Evolutionary conservation across 2,797 vertebrate species (phyloP), one percentile per base, ranked within the genome.

Genomic region (Falco cherrug): DNA sequence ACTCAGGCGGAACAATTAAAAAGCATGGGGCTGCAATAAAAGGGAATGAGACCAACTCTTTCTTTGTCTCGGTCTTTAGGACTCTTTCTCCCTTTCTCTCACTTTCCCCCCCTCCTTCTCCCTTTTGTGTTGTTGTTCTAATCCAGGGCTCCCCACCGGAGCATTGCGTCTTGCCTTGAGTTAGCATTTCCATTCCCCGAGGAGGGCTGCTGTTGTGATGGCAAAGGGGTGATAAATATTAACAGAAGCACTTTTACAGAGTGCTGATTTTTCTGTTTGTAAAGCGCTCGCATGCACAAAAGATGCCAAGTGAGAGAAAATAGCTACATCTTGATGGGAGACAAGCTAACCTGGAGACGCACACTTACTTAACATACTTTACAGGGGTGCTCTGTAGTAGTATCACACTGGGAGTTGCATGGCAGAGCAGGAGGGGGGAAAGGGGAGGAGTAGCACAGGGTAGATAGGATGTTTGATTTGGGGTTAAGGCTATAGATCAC

Each of bases 161-260:
- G 79, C 68, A 96, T 95, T 97, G 96, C 97, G 97, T 97, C 97
- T 97, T 97, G 67, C 50, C 84, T 95, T 70, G 96, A 97, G 97
- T 98, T 98, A 97, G 92, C 96, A 97, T 95, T 93, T 76, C 15
- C 35, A 20, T 90, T 97, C 96, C 93, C 96, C 2, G 0, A 94
- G 89, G 97, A 97, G 82, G 84, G 84, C 90, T 85, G 93, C 84
- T 67, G 95, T 88, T 81, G 76, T 96, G 97, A 97, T 98, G 97
- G 97, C 96, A 97, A 98, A 97, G 97, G 95, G 96, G 96, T 98
- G 97, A 98, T 98, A 97, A 98, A 98, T 98, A 96, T 97, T 97
- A 98, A 98, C 97, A 97, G 97, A 97, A 96, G 97, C 95, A 95
- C 95, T 98, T 98, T 97, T 91, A 87, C 97, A 97, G 95, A 97